Evolutionary conservation across 92 coral and sea anemone genomes (phyloP).

Genomic region (Bergia sp.): DNA sequence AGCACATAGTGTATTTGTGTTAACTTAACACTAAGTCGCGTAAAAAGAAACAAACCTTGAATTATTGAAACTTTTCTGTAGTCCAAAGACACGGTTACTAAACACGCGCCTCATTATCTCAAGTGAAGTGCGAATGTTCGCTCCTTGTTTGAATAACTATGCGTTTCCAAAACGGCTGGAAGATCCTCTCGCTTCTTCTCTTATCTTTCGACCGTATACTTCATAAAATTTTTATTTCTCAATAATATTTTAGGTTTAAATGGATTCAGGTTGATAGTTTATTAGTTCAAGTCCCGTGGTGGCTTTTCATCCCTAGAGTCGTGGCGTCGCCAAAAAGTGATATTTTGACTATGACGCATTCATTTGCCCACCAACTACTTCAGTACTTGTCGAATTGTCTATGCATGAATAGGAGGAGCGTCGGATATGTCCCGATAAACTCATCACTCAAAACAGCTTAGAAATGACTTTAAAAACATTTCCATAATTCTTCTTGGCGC

Average conservation of each 20-base stretch:
- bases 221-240: neutral
- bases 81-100: neutral
- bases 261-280: neutral
- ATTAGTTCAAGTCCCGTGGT: neutral
- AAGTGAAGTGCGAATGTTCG: neutral
- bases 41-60: neutral
- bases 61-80: neutral
- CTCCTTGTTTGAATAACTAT: neutral
- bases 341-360: neutral
- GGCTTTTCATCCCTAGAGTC: neutral
- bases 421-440: slow-evolving; percentile 15
- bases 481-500: neutral
- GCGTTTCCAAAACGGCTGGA: slow-evolving; percentile 21
- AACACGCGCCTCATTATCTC: slow-evolving; percentile 2
- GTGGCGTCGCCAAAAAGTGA: neutral
- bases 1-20: neutral
- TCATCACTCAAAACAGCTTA: slow-evolving; percentile 3
- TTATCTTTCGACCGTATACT: neutral
- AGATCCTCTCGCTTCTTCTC: neutral
- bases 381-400: slow-evolving; percentile 19
- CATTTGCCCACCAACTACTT: neutral
- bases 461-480: slow-evolving; percentile 3
- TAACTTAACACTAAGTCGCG: neutral
- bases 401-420: slow-evolving; percentile 14
- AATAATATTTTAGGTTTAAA: neutral